These are phyloP conservation scores for Aegithalos caudatus DNA, from an alignment of 2,113 vertebrate genomes.

Conservation along the genomic window DNA sequence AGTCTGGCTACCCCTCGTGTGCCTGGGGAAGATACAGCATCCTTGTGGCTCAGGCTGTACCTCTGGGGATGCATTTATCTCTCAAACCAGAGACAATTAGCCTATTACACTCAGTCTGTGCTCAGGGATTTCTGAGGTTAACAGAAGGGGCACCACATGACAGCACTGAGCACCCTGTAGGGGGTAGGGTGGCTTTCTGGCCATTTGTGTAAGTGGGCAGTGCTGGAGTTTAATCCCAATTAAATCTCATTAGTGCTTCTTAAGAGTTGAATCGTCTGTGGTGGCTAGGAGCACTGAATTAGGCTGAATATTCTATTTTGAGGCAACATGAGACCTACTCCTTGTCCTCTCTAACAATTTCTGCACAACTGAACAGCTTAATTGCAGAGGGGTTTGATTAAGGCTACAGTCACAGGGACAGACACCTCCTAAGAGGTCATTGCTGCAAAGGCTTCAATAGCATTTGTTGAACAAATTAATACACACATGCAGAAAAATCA, in stretches of 20 bases:
- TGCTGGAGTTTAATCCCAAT: slow-evolving; percentile 36
- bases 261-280: slow-evolving; percentile 34
- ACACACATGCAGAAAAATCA: not conserved
- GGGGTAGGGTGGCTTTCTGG: slow-evolving; percentile 19
- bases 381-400: not conserved
- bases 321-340: not conserved
- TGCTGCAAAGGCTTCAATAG: not conserved
- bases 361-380: not conserved
- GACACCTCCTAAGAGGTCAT: not conserved
- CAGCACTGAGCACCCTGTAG: not conserved
- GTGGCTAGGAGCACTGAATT: slow-evolving; percentile 21
- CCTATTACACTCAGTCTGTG: slow-evolving; percentile 2
- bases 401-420: not conserved
- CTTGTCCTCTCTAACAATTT: not conserved
- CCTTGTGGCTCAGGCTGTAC: not conserved
- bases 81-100: slow-evolving; percentile 13
- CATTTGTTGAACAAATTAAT: not conserved
- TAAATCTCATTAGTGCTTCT: slow-evolving; percentile 60
- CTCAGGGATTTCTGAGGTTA: slow-evolving; percentile 55
- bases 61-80: not conserved
- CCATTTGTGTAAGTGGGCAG: slow-evolving; percentile 58
- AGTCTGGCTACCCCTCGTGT: not conserved
- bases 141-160: slow-evolving; percentile 32
- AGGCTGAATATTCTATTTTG: slow-evolving; percentile 23
- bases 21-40: not conserved